Base-by-base conservation (phyloP, 2,113 vertebrate genomes). In the Halichoeres trimaculatus region DNA sequence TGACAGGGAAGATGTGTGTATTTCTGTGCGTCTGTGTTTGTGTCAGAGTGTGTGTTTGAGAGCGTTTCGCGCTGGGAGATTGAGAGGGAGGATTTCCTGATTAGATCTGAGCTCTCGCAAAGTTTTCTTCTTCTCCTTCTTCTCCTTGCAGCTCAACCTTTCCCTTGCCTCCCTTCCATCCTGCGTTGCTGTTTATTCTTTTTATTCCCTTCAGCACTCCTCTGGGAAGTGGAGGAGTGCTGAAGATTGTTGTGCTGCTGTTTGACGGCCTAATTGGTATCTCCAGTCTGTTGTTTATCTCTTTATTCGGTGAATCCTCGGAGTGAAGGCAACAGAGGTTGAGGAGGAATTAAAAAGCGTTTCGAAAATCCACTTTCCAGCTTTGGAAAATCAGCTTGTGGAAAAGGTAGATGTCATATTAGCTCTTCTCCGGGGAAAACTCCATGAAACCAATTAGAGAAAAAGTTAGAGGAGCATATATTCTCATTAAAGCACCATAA, bases 71-170 rank as follows among this genome's bases (percentile, higher is more conserved):
- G 1, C 47, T 36, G 67, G 82, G 76, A 43, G 73, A 82, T 47
- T 66, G 74, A 84, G 85, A 81, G 60, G 76, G 88, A 89, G 82
- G 85, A 81, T 87, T 86, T 85, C 84, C 81, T 89, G 88, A 92
- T 93, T 90, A 90, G 84, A 89, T 80, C 70, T 76, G 74, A 78
- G 72, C 69, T 76, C 70, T 70, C 13, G 52, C 55, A 77, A 83
- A 83, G n/a, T 79, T 80, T 58, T 71, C 43, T 53, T 22, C 59
- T 55, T 71, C 43, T 53, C n/a, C 59, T 55, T 34, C 48, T 74
- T 56, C 59, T 62, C 61, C 22, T 63, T 40, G 1, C 67, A 50
- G 69, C 48, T 26, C 10, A 4, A 20, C 50, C 62, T 34, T 74
- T 22, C n/a, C 16, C 40, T 53, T 30, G 30, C 30, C 30, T 67